Percentiles rank a stretch among this genome's conserved stretches.
These are phyloP conservation scores for Datnioides undecimradiatus DNA, from an alignment of 2,113 vertebrate species.

Conservation along the genomic window DNA sequence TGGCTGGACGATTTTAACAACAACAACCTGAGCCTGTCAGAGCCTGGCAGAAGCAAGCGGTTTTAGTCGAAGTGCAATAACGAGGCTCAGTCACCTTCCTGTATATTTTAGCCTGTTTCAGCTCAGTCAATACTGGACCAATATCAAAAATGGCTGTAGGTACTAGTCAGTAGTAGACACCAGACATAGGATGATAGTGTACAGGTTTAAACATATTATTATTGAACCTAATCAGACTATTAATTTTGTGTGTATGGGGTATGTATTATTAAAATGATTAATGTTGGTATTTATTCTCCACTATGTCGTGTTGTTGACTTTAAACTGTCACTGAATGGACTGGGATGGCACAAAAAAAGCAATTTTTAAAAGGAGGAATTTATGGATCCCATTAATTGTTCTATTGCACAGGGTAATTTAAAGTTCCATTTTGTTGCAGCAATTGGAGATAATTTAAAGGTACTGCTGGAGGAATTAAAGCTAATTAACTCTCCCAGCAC, in stretches of 20 bases:
- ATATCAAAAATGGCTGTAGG: too few species aligned
- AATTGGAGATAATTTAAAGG: slow-evolving; percentile 76
- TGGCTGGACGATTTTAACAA: too few species aligned
- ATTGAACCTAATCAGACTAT: not conserved
- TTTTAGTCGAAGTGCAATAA: too few species aligned
- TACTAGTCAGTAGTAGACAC: too few species aligned
- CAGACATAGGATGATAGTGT: too few species aligned
- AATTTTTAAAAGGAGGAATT: slow-evolving; percentile 48
- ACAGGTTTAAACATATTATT: too few species aligned
- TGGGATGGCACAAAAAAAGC: slow-evolving; percentile 17
- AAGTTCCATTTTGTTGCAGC: slow-evolving; percentile 68
- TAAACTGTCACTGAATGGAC: slow-evolving; percentile 3
- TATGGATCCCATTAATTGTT: slow-evolving; percentile 67
- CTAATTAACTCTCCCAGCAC: slow-evolving; percentile 71
- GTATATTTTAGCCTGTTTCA: too few species aligned
- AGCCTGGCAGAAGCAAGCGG: too few species aligned
- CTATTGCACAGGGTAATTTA: slow-evolving; percentile 54
- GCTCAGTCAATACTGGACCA: too few species aligned
- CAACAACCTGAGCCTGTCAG: too few species aligned
- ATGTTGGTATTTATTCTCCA: not conserved
- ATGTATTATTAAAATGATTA: too few species aligned
- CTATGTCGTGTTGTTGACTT: not conserved
- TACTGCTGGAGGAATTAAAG: slow-evolving; percentile 72
- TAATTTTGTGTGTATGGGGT: not conserved
- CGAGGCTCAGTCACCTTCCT: too few species aligned